Base-by-base conservation (phyloP, 2,113 vertebrate species). In the Tetrao urogallus region DNA sequence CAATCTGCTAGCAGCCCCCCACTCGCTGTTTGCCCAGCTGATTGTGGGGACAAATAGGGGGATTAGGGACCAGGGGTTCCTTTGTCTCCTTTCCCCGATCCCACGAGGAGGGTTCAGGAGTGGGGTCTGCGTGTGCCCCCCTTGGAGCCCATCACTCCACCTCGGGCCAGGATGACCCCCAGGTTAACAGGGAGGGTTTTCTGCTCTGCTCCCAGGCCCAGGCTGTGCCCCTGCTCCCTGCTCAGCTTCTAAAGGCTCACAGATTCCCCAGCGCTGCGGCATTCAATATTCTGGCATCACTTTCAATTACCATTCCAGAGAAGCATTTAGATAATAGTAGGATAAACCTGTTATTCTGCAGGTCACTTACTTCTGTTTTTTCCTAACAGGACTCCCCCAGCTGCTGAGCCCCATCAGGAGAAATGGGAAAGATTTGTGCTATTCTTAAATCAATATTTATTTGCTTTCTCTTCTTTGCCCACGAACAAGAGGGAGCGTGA, bases 21-120 rank as follows among this genome's bases (percentile, higher is more conserved):
- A 5, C 90, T 76, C 32, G 36, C 92, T 98, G 97, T 98, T 98
- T 98, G 97, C 97, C 25, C 91, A 97, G 89, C 91, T 96, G 97
- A 96, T 94, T 73, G 95, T 34, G 8, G 95, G 96, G 97, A 97
- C 96, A 95, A 96, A 97, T 82, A 60, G 73, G 69, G 60, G 69
- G 96, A 96, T 98, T 98, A 97, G 69, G 90, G 91, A 94, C 88
- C 82, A 83, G 83, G 88, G n/a, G 47, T 17, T 90, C 79, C 94
- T 96, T 97, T 97, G 94, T 97, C 80, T 97, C 36, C 47, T 10
- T 58, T 66, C 38, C 73, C 88, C 70, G 18, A 25, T 69, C 70
- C 76, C 58, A 9, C 69, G 86, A 71, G 76, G 79, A 80, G 40
- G 36, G 1, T 0, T 16, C 3, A 2, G 54, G 1, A 58, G 60